Evolutionary conservation across 2,888 invertebrate genomes (phyloP), one percentile per base, ranked within the genome.

Genomic region (Ormyrus labotus): DNA sequence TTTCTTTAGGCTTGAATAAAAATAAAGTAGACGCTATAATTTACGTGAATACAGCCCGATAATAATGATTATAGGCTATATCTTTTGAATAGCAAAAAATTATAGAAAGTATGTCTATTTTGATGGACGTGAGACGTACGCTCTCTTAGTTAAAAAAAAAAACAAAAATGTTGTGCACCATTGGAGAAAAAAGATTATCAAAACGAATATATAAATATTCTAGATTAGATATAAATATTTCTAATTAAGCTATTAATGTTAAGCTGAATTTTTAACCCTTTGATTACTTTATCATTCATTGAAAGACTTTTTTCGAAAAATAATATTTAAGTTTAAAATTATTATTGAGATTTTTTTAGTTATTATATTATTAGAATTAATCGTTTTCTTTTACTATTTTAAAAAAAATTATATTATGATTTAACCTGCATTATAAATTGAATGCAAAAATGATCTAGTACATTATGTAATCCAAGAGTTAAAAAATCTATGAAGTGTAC

Each of bases 1-100:
- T 76, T 79, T 77, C 57, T 77, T 71, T 81, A 75, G 70, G 65
- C 72, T 81, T 80, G 71, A 73, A 58, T 77, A 80, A 71, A 78
- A 76, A 80, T 80, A 73, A 80, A 72, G 19, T 73, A 73, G 63
- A 61, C 70, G 13, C 51, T 73, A 64, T 78, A 1, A 70, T 74
- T 74, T 81, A 74, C 19, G 57, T 67, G 34, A 80, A n/a, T 47
- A 69, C 51, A 11, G 51, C 74, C 79, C 57, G 50, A 58, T 76
- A 69, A 67, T 64, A 58, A 75, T 64, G 11, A 70, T 19, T 57
- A 73, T 72, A 80, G 68, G 65, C 13, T 77, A 53, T 77, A 80
- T 55, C 48, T 75, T 71, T 74, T 74, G n/a, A 51, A 69, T 72
- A 51, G 50, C 50, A 61, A 72, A 68, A 70, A 79, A 55, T 50